Conservation (phyloP, 2,888 invertebrate species). For the Cosmopolites sordidus region DNA sequence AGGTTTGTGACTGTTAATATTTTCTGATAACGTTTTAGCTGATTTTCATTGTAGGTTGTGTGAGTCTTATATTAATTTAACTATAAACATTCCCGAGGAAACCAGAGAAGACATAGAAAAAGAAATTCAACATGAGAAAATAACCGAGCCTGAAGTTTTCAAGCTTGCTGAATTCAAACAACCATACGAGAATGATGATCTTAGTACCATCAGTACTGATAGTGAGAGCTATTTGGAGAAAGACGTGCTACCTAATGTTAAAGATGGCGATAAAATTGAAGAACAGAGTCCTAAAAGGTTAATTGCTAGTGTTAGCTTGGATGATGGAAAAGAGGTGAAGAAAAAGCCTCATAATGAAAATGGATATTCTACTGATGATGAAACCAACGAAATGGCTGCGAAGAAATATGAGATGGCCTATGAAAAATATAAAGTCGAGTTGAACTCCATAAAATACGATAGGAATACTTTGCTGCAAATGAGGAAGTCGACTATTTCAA, state of each 20-base stretch:
- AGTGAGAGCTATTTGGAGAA: slow-evolving; percentile 47
- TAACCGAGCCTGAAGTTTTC: slow-evolving; percentile 36
- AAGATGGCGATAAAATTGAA: slow-evolving; percentile 44
- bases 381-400: slow-evolving; percentile 43
- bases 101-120: slow-evolving; percentile 33
- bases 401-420: slow-evolving; percentile 36
- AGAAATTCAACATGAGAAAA: slow-evolving; percentile 18
- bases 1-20: slow-evolving; percentile 27
- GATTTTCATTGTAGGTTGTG: slow-evolving; percentile 39
- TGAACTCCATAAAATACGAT: slow-evolving; percentile 44
- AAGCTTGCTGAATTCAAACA: slow-evolving; percentile 57
- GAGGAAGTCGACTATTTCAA: slow-evolving; percentile 39
- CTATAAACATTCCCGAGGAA: slow-evolving; percentile 43
- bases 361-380: slow-evolving; percentile 43
- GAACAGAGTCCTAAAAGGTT: slow-evolving; percentile 26
- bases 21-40: too few relatives aligned
- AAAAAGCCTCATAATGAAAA: slow-evolving; percentile 28
- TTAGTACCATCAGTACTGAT: slow-evolving; percentile 42
- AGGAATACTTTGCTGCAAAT: slow-evolving; percentile 47
- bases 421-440: slow-evolving; percentile 43
- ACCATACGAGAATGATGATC: slow-evolving; percentile 42
- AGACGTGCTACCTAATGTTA: slow-evolving; percentile 44
- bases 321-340: slow-evolving; percentile 21
- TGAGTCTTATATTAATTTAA: slow-evolving; percentile 45
- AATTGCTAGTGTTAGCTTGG: slow-evolving; percentile 21